phyloP scores from a whole-genome alignment of 2,113 vertebrate genomes.

The Nettapus auritus region DNA sequence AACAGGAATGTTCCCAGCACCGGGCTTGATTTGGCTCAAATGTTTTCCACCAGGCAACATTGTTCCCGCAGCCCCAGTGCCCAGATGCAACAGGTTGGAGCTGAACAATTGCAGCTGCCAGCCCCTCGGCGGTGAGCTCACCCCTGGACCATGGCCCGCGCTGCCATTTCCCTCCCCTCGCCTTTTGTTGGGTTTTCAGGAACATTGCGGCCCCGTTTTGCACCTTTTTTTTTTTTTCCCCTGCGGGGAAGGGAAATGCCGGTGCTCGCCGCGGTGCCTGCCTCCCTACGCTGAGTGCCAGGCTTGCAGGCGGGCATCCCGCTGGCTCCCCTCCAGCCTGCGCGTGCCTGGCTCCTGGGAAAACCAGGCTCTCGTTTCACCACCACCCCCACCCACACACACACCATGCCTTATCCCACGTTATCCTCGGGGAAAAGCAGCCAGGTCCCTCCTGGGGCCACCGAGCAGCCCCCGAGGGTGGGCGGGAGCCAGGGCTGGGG shows the following conservation, averaged over 20 bases:
- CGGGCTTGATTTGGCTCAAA: neutral
- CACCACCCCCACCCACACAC: neutral
- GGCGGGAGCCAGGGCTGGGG: neutral
- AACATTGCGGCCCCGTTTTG: neutral
- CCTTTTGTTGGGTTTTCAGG: neutral
- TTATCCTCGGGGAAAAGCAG: neutral
- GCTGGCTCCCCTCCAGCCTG: rapidly evolving
- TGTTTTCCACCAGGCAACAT: neutral
- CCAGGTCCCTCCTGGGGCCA: neutral
- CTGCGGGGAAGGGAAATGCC: neutral
- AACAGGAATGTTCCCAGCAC: neutral
- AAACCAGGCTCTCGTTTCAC: neutral
- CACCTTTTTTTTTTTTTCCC: neutral
- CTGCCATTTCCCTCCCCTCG: neutral
- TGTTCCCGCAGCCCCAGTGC: neutral
- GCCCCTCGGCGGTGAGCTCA: neutral
- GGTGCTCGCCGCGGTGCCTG: neutral
- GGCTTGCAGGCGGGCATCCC: neutral
- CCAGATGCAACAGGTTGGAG: neutral
- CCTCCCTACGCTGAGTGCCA: neutral
- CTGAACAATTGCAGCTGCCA: neutral
- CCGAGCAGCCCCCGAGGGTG: neutral
- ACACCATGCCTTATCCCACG: rapidly evolving
- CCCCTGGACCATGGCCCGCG: rapidly evolving
- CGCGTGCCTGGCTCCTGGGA: neutral